Percentiles rank a stretch among this genome's conserved stretches.
Conservation (phyloP, 2,797 vertebrate genomes). For the Tachyglossus aculeatus region DNA sequence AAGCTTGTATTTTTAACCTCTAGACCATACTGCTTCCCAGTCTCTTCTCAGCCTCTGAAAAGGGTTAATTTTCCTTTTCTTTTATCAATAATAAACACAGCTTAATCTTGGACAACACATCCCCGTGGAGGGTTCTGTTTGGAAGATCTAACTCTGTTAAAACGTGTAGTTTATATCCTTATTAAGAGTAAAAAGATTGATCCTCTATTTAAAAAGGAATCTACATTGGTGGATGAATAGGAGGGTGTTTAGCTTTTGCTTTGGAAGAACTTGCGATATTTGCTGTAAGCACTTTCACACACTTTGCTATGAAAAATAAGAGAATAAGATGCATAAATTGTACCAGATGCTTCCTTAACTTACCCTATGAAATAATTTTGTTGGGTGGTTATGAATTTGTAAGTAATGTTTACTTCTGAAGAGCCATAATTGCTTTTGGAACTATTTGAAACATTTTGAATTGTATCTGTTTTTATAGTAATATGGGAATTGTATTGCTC, state of each 20-base stretch:
- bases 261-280: neutral
- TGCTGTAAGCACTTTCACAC: conserved; percentile 19
- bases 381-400: conserved; percentile 50
- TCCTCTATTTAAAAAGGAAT: neutral
- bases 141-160: conserved; percentile 23
- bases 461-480: conserved; percentile 60
- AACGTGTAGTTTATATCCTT: conserved; percentile 37
- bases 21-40: too few species aligned
- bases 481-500: conserved; percentile 53
- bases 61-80: conserved; percentile 40
- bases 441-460: conserved; percentile 49
- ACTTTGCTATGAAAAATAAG: conserved; percentile 31
- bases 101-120: conserved; percentile 34
- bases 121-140: neutral
- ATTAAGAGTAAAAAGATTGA: conserved; percentile 18
- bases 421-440: conserved; percentile 58
- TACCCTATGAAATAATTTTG: conserved; percentile 47
- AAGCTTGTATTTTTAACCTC: too few species aligned
- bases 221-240: conserved; percentile 11
- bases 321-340: conserved; percentile 37
- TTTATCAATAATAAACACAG: conserved; percentile 22
- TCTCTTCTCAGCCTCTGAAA: conserved; percentile 50
- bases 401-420: conserved; percentile 62
- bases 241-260: conserved; percentile 21
- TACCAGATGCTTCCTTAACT: conserved; percentile 44